phyloP scores from a whole-genome alignment of 2,113 vertebrate genomes.

The Anthoscopus minutus region DNA sequence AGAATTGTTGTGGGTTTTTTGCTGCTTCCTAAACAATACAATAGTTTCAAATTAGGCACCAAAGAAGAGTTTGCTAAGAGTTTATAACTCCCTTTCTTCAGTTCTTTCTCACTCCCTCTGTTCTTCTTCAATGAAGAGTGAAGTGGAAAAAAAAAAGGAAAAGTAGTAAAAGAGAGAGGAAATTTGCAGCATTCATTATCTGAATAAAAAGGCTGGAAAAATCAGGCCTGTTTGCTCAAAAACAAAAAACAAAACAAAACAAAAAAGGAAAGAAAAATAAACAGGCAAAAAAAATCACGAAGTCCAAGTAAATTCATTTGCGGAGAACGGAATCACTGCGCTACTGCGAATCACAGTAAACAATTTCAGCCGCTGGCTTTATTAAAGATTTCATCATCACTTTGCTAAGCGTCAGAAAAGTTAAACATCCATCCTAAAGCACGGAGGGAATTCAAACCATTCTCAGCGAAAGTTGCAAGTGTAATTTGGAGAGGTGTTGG shows the following conservation, averaged over 20 bases:
- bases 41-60: background rate
- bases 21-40: background rate
- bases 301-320: constrained; percentile 18
- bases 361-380: background rate
- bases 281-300: background rate
- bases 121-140: background rate
- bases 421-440: background rate
- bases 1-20: background rate
- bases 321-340: background rate
- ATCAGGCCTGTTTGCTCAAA: background rate
- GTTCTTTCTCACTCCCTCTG: background rate
- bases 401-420: background rate
- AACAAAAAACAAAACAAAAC: no score
- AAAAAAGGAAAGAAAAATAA: background rate
- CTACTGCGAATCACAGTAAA: background rate
- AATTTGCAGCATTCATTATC: background rate
- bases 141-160: background rate
- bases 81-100: background rate
- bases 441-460: background rate
- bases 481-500: background rate
- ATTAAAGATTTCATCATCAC: background rate
- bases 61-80: background rate
- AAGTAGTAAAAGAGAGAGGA: background rate
- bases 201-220: background rate
- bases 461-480: background rate